A percentile compares a stretch with the other conserved stretches of the same genome.
phyloP scores from a whole-genome alignment of 2,113 vertebrate species.

The Paraplagusia blochii region DNA sequence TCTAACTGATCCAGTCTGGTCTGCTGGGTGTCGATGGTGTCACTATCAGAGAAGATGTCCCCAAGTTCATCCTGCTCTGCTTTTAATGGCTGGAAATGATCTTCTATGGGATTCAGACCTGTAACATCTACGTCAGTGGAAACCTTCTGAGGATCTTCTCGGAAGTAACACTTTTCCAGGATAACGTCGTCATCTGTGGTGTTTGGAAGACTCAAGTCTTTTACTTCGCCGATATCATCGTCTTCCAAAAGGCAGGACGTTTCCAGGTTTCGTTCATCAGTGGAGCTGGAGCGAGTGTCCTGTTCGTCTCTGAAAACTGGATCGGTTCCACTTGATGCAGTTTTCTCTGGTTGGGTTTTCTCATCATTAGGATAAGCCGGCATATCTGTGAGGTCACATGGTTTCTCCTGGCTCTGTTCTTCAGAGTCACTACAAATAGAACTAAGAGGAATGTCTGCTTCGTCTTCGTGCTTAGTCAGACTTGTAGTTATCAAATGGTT shows the following conservation, averaged over 20 bases:
- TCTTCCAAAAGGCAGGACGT: slow-evolving; percentile 11
- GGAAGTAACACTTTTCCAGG: not conserved
- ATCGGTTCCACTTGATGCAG: not conserved
- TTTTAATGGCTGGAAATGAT: not conserved
- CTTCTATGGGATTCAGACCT: not conserved
- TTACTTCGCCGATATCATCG: not conserved
- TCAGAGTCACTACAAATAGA: slow-evolving; percentile 38
- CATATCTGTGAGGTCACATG: slow-evolving; percentile 8
- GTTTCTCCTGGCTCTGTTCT: slow-evolving; percentile 1
- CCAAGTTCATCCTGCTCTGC: slow-evolving; percentile 1
- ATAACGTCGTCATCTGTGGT: slow-evolving; percentile 1
- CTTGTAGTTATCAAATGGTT: not conserved
- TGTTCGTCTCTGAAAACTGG: not conserved
- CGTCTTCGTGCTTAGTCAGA: slow-evolving; percentile 9
- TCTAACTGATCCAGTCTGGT: not conserved
- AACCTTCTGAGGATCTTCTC: not conserved
- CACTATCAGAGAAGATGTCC: not conserved
- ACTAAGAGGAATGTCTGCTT: slow-evolving; percentile 35
- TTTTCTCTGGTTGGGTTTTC: not conserved
- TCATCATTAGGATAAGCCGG: slow-evolving; percentile 4
- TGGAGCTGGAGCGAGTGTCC: not conserved
- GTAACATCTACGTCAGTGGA: slow-evolving; percentile 33
- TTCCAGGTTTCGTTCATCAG: not conserved
- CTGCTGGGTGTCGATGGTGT: not conserved
- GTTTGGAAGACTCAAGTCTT: not conserved